These are phyloP conservation scores for Metalampra italica DNA, from an alignment of 2,888 invertebrate genomes.

Conservation along the genomic window DNA sequence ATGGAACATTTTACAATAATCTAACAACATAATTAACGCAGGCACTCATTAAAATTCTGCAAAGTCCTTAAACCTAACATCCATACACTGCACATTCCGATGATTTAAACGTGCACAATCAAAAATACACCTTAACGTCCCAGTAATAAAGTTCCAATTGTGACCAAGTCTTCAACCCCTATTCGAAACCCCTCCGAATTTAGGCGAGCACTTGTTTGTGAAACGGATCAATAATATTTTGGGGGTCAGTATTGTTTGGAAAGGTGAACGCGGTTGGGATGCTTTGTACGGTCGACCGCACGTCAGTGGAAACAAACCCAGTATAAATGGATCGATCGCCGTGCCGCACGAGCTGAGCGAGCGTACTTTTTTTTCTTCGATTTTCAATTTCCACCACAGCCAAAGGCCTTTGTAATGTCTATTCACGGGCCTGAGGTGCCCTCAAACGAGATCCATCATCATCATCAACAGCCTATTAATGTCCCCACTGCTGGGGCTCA, in stretches of 20 bases:
- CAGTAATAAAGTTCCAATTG: neutral
- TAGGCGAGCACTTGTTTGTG: constrained; percentile 13
- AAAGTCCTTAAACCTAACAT: neutral
- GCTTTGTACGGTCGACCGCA: too few species aligned
- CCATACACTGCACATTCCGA: neutral
- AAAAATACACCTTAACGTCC: neutral
- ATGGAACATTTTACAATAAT: neutral
- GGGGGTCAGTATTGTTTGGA: constrained; percentile 3
- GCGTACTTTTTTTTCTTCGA: too few species aligned
- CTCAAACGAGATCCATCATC: too few species aligned
- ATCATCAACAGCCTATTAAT: too few species aligned
- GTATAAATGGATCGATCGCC: too few species aligned
- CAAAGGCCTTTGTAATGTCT: too few species aligned
- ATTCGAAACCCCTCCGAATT: neutral
- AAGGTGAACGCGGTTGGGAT: neutral
- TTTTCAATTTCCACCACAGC: too few species aligned
- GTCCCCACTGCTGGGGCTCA: too few species aligned
- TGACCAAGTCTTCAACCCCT: neutral
- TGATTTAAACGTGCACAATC: neutral
- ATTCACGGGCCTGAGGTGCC: too few species aligned
- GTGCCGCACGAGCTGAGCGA: too few species aligned
- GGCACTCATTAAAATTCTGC: constrained; percentile 36
- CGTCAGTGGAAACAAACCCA: too few species aligned
- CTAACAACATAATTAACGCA: constrained; percentile 28
- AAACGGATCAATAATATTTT: constrained; percentile 19